Percentiles rank a stretch among this genome's conserved stretches.
Conservation (phyloP, 2,888 invertebrate species). For the Heliconius charithonia region DNA sequence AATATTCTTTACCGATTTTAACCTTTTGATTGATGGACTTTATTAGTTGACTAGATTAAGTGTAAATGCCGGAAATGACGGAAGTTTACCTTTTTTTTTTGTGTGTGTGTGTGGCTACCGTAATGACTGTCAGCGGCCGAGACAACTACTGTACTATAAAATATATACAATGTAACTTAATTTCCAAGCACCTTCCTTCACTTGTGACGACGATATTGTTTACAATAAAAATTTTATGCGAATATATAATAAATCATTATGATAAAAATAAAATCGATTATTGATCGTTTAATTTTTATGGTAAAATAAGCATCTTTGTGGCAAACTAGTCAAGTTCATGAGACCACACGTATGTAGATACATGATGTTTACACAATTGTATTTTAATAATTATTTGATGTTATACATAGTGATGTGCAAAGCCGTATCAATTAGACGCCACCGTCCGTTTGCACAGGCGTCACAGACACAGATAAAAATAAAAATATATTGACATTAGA, state of each 20-base stretch:
- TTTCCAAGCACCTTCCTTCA: constrained; percentile 3
- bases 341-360: constrained; percentile 29
- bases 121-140: not conserved
- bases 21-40: constrained; percentile 62
- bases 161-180: constrained; percentile 18
- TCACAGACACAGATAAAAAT: constrained; percentile 78
- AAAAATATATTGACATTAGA: constrained; percentile 77
- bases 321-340: constrained; percentile 4
- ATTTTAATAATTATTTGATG: constrained; percentile 46
- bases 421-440: constrained; percentile 76
- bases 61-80: constrained; percentile 40
- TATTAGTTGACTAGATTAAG: constrained; percentile 39
- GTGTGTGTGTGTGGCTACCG: constrained; percentile 4
- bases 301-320: not conserved
- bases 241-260: constrained; percentile 23
- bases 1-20: constrained; percentile 52
- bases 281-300: constrained; percentile 12
- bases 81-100: constrained; percentile 29
- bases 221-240: constrained; percentile 19
- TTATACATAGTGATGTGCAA: constrained; percentile 49
- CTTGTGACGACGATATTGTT: not conserved
- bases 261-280: constrained; percentile 17
- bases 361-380: constrained; percentile 39
- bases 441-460: constrained; percentile 73
- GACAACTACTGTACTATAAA: constrained; percentile 8